These are phyloP conservation scores for Anomalospiza imberbis DNA, from an alignment of 2,797 vertebrate genomes.

Conservation along the genomic window DNA sequence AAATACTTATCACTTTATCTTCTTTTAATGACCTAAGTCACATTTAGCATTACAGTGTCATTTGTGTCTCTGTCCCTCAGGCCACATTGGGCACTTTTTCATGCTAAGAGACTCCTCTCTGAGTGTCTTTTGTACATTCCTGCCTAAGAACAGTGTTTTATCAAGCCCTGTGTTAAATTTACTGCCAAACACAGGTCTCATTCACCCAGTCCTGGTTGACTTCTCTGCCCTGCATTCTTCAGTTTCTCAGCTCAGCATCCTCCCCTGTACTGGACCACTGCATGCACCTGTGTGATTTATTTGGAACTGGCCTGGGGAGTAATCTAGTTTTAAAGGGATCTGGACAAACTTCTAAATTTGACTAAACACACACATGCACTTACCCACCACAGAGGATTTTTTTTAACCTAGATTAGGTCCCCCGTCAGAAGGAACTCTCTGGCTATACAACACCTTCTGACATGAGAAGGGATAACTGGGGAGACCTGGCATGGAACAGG, in stretches of 20 bases:
- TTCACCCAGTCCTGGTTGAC: fast-evolving
- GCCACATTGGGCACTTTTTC: not conserved
- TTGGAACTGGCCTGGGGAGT: not conserved
- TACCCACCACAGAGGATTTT: not conserved
- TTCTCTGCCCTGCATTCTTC: not conserved
- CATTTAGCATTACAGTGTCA: not conserved
- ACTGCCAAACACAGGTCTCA: not conserved
- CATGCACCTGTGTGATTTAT: not conserved
- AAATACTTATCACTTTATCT: not conserved
- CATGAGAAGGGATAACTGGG: not conserved
- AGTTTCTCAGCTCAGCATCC: not conserved
- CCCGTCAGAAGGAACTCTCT: not conserved
- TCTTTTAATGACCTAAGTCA: not conserved
- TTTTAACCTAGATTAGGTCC: not conserved
- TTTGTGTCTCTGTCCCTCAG: not conserved
- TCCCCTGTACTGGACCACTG: not conserved
- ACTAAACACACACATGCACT: not conserved
- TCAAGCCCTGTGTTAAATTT: fast-evolving
- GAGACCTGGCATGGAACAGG: not conserved
- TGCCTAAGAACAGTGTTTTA: not conserved
- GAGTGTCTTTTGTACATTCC: not conserved
- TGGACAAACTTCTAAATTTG: not conserved
- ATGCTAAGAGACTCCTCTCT: not conserved
- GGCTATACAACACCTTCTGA: not conserved
- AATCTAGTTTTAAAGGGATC: not conserved